phyloP scores from a whole-genome alignment of 2,888 invertebrate genomes.

The Hemithea aestivaria region DNA sequence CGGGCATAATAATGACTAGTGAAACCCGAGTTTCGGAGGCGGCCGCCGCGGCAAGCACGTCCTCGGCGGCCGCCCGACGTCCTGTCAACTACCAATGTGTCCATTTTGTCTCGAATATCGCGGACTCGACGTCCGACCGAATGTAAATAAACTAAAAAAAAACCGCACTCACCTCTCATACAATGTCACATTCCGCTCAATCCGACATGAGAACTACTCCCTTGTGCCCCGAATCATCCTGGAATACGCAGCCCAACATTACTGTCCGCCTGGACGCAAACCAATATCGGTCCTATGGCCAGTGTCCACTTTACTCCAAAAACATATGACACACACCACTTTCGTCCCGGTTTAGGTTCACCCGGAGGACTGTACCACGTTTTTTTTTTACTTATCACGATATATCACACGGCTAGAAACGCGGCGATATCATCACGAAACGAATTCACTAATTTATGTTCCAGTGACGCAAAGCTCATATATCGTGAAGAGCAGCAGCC shows the following conservation, averaged over 20 bases:
- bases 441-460: constrained; percentile 73
- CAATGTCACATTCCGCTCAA: constrained; percentile 80
- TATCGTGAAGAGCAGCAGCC: constrained; percentile 80
- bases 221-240: constrained; percentile 72
- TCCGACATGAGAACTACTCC: constrained; percentile 70
- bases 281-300: constrained; percentile 76
- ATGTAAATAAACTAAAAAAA: constrained; percentile 73
- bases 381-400: constrained; percentile 62
- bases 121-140: constrained; percentile 50
- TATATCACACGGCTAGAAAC: constrained; percentile 60
- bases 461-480: constrained; percentile 81
- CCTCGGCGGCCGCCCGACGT: constrained; percentile 49
- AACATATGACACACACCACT: constrained; percentile 78
- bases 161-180: constrained; percentile 71
- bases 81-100: constrained; percentile 59
- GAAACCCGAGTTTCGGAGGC: constrained; percentile 38
- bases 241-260: constrained; percentile 73
- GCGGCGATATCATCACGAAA: constrained; percentile 61
- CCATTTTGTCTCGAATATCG: constrained; percentile 63
- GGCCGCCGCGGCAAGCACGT: constrained; percentile 40
- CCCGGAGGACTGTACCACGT: constrained; percentile 52
- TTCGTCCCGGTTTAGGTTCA: constrained; percentile 55
- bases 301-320: constrained; percentile 72
- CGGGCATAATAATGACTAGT: constrained; percentile 28
- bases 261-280: constrained; percentile 72